Base-by-base conservation (phyloP, 2,888 invertebrate species). In the Gymnosoma rotundatum region DNA sequence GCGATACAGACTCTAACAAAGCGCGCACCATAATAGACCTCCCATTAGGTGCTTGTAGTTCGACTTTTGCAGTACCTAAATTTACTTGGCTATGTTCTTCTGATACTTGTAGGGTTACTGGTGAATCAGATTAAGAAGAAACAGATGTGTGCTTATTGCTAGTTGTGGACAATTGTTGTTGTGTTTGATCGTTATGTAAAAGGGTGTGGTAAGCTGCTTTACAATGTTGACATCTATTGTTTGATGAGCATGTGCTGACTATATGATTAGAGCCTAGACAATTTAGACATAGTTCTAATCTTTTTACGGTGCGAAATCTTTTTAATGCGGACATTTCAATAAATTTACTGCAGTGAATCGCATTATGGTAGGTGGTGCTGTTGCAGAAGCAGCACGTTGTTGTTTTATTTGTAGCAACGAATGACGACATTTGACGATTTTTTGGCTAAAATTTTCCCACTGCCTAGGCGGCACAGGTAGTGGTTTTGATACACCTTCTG, bases 381-480 rank as follows among this genome's bases (percentile, higher is more conserved):
- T 73, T 73, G n/a, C 73, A 73, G 20, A 61, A 61, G n/a, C 48
- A 21, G 14, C 52, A 73, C 36, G 73, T 10, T 61, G n/a, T n/a
- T n/a, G n/a, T n/a, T n/a, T n/a, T n/a, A n/a, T n/a, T n/a, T n/a
- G n/a, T n/a, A n/a, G n/a, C n/a, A n/a, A n/a, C n/a, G n/a, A n/a
- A n/a, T n/a, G n/a, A n/a, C n/a, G n/a, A n/a, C n/a, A n/a, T n/a
- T n/a, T n/a, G n/a, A n/a, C 52, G 36, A 21, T 38, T 61, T 52
- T 52, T 6, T 61, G 73, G 20, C 20, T 48, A 8, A 3, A 3
- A 21, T 38, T 61, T 8, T 2, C 10, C 10, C n/a, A 12, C 63
- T 54, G 52, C n/a, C 63, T 52, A 74, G 63, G 74, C 25, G 25
- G 1, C 4, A 25, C 1, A 25, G 20, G 54, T 14, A 21, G 20